phyloP scores from a whole-genome alignment of 2,113 vertebrate genomes.

The Nyctibius bracteatus region DNA sequence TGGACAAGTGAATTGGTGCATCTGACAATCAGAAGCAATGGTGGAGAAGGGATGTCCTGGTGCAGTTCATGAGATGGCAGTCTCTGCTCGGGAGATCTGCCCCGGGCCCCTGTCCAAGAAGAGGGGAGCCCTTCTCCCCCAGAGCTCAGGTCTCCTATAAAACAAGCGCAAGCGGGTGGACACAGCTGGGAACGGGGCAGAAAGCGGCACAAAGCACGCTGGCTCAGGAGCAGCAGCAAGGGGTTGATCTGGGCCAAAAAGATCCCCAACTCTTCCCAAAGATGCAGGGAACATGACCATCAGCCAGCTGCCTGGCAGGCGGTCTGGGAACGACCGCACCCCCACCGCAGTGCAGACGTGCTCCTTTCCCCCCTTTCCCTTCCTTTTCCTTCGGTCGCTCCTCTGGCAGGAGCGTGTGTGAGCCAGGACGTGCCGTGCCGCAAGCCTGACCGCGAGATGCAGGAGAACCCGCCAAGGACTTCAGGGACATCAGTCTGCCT shows the following conservation, averaged over 20 bases:
- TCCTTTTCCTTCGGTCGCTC: background rate
- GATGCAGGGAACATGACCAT: rapidly evolving
- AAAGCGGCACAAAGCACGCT: rapidly evolving
- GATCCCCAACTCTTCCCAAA: background rate
- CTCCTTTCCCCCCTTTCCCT: background rate
- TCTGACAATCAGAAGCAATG: background rate
- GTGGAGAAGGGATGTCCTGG: background rate
- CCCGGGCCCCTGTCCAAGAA: background rate
- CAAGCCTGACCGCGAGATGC: background rate
- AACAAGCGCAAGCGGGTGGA: background rate
- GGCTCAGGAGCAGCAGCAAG: background rate
- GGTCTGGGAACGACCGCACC: background rate
- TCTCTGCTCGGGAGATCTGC: background rate
- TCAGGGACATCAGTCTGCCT: background rate
- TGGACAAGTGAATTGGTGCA: background rate
- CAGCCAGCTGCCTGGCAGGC: background rate
- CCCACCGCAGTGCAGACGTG: rapidly evolving
- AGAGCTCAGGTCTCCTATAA: background rate
- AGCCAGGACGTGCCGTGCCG: background rate
- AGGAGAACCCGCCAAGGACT: background rate
- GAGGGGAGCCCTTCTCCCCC: background rate
- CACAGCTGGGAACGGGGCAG: background rate
- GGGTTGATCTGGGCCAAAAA: background rate
- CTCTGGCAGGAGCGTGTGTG: background rate
- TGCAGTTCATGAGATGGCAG: background rate